These are phyloP conservation scores for Agrypnus murinus DNA, from an alignment of 2,888 invertebrate genomes.

Conservation along the genomic window DNA sequence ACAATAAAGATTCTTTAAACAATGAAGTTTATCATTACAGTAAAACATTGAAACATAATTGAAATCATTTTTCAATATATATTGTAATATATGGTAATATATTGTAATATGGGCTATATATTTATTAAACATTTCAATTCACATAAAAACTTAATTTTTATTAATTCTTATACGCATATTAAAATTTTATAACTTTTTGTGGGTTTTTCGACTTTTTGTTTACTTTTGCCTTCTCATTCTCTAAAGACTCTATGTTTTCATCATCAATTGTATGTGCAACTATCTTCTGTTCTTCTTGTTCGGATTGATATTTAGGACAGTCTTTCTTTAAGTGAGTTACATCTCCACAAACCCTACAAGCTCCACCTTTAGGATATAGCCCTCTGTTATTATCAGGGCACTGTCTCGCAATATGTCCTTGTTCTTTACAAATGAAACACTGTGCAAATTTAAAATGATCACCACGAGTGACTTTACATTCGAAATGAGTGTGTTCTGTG, in stretches of 20 bases:
- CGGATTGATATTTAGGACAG: conserved; percentile 76
- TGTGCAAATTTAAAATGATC: conserved; percentile 86
- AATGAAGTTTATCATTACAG: too few species aligned
- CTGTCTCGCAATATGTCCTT: conserved; percentile 90
- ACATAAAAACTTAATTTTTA: too few species aligned
- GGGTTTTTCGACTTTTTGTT: conserved; percentile 46
- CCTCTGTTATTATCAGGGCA: conserved; percentile 93
- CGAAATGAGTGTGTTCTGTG: conserved; percentile 86
- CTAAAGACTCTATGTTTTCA: conserved; percentile 64
- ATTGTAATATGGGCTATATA: too few species aligned
- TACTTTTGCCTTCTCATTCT: conserved; percentile 35
- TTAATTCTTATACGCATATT: conserved; percentile 12
- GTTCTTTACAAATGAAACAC: conserved; percentile 91
- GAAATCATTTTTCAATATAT: too few species aligned
- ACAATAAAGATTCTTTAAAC: too few species aligned
- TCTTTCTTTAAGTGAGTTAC: conserved; percentile 89
- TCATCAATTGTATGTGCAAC: conserved; percentile 60
- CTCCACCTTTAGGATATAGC: conserved; percentile 88
- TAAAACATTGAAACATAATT: too few species aligned
- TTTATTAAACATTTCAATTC: too few species aligned
- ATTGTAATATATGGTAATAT: too few species aligned
- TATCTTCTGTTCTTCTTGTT: conserved; percentile 62
- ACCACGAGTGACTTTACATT: conserved; percentile 80
- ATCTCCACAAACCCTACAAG: conserved; percentile 89
- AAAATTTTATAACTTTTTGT: conserved; percentile 66